These are phyloP conservation scores for Scaptomyza reducta DNA, from an alignment of 2,888 invertebrate species.

Conservation along the genomic window DNA sequence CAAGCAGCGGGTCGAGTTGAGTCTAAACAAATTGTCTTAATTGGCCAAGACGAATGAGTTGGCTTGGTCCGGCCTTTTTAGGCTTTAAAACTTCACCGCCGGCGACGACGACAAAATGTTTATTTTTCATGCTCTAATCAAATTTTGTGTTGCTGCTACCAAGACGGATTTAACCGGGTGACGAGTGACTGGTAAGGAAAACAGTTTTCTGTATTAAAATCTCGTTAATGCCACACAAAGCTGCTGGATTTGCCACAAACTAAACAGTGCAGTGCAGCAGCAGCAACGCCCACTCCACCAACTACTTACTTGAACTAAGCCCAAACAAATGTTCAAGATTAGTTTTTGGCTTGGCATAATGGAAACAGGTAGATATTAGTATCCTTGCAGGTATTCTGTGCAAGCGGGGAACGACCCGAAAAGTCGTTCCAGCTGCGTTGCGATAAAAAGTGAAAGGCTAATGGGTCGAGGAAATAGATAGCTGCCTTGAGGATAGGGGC, in stretches of 20 bases:
- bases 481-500: conserved; percentile 9
- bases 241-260: conserved; percentile 57
- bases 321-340: conserved; percentile 59
- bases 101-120: conserved; percentile 45
- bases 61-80: conserved; percentile 41
- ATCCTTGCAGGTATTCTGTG: conserved; percentile 19
- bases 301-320: conserved; percentile 37
- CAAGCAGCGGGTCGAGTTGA: neutral
- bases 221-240: conserved; percentile 60
- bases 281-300: conserved; percentile 29
- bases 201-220: conserved; percentile 41
- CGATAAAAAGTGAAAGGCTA: conserved; percentile 65
- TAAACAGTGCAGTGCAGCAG: conserved; percentile 55
- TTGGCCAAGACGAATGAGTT: conserved; percentile 65
- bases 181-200: neutral
- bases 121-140: conserved; percentile 52
- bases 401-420: conserved; percentile 8
- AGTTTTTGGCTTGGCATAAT: conserved; percentile 31
- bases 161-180: conserved; percentile 1
- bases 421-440: conserved; percentile 43
- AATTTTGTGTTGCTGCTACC: conserved; percentile 17
- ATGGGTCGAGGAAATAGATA: conserved; percentile 14
- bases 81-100: conserved; percentile 36
- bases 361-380: conserved; percentile 26
- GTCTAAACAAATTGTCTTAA: conserved; percentile 68